Evolutionary conservation across 2,888 invertebrate species (phyloP).

Genomic region (Sinodicranocentrus sp.): DNA sequence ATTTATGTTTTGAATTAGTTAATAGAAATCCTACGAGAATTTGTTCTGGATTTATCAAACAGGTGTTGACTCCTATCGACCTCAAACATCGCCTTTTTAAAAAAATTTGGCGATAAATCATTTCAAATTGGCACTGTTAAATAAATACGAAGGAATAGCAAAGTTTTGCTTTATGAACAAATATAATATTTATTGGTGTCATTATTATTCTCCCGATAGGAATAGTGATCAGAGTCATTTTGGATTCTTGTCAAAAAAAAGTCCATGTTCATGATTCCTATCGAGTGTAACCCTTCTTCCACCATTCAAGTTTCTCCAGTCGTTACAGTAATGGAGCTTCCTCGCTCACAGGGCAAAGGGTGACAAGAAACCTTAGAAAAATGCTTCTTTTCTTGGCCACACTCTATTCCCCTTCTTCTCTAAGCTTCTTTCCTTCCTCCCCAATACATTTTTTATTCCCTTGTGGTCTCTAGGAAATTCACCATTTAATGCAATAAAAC

Average conservation of each 20-base stretch:
- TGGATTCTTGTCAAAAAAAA: constrained; percentile 18
- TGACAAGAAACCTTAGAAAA: constrained; percentile 26
- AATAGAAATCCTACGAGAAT: too few relatives aligned
- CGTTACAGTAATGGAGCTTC: constrained; percentile 1
- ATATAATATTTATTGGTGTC: too few relatives aligned
- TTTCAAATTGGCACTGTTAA: too few relatives aligned
- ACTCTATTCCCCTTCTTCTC: not conserved
- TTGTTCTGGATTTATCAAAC: too few relatives aligned
- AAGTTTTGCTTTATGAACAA: too few relatives aligned
- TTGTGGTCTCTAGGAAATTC: not conserved
- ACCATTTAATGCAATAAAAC: not conserved
- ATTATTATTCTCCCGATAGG: too few relatives aligned
- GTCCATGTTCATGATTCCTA: not conserved
- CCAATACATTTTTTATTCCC: not conserved
- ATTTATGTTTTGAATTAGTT: too few relatives aligned
- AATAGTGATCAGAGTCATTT: not conserved
- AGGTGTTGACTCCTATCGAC: too few relatives aligned
- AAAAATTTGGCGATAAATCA: too few relatives aligned
- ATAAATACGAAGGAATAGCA: too few relatives aligned
- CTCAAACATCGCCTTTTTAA: too few relatives aligned
- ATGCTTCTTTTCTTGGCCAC: not conserved
- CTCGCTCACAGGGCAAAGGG: constrained; percentile 1
- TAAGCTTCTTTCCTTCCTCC: constrained; percentile 2
- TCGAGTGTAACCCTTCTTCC: not conserved
- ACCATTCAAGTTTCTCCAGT: not conserved